These are phyloP conservation scores for Phylloscopus collybita DNA, from an alignment of 2,797 vertebrate genomes.

Conservation along the genomic window DNA sequence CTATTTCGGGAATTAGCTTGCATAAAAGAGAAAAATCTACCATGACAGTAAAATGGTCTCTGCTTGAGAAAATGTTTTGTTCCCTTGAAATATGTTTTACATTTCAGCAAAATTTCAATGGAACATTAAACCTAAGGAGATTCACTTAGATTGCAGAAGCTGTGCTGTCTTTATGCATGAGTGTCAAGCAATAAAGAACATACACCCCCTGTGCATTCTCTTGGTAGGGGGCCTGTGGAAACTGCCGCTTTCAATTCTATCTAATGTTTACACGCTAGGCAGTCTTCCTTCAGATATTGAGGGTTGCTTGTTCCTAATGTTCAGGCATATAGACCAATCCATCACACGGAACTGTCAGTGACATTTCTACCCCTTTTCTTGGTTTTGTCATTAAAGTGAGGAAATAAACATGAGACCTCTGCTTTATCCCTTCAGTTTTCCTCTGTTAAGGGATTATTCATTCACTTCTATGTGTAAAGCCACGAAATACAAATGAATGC, in stretches of 20 bases:
- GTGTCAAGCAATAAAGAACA: slow-evolving; percentile 31
- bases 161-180: slow-evolving; percentile 48
- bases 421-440: not conserved
- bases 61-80: slow-evolving; percentile 57
- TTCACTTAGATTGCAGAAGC: slow-evolving; percentile 39
- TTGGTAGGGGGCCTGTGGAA: slow-evolving; percentile 10
- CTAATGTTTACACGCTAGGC: slow-evolving; percentile 45
- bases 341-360: slow-evolving; percentile 34
- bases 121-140: slow-evolving; percentile 64
- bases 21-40: slow-evolving; percentile 47
- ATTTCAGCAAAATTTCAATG: slow-evolving; percentile 63
- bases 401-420: slow-evolving; percentile 40
- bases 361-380: slow-evolving; percentile 23
- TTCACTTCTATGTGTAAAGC: not conserved
- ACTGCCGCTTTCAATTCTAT: slow-evolving; percentile 34
- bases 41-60: slow-evolving; percentile 49
- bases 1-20: slow-evolving; percentile 34
- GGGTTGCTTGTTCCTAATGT: slow-evolving; percentile 5
- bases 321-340: slow-evolving; percentile 26
- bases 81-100: slow-evolving; percentile 62
- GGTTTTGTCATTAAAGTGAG: slow-evolving; percentile 20
- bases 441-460: slow-evolving; percentile 25
- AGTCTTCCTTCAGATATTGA: slow-evolving; percentile 33
- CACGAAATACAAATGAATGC: not conserved
- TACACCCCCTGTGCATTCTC: not conserved